phyloP scores from a whole-genome alignment of 2,888 invertebrate species.

The Cataglyphis rosenhaueri region DNA sequence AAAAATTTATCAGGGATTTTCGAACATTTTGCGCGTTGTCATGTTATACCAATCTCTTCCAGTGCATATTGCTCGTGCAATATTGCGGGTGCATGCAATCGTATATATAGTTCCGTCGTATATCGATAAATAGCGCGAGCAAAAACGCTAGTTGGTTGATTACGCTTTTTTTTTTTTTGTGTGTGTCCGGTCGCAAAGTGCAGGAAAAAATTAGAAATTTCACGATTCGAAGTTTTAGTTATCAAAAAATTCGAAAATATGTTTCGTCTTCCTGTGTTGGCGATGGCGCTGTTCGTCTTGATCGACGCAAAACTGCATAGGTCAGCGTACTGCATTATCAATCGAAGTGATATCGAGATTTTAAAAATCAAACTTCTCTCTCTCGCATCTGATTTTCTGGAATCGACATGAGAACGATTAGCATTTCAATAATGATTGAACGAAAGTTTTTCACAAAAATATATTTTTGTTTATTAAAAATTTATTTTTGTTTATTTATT shows the following conservation, averaged over 20 bases:
- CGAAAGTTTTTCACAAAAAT: background rate
- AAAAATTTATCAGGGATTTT: slow-evolving; percentile 16
- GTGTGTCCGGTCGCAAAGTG: background rate
- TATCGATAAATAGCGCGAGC: background rate
- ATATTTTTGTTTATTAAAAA: background rate
- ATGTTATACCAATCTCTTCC: background rate
- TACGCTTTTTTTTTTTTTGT: background rate
- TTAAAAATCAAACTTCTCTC: background rate
- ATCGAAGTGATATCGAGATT: background rate
- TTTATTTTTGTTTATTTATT: background rate
- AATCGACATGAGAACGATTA: background rate
- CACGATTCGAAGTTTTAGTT: background rate
- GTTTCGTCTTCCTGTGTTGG: background rate
- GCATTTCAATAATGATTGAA: background rate
- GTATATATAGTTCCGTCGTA: background rate
- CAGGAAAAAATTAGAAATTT: background rate
- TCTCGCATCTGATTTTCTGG: background rate
- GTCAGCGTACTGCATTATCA: background rate
- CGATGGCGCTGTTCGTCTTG: background rate
- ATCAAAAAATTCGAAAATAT: background rate
- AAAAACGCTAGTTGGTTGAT: background rate
- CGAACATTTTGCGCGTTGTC: background rate
- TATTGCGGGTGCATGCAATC: background rate
- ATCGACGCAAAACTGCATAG: background rate
- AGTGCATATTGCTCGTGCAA: background rate